A percentile compares a stretch with the other conserved stretches of the same genome.
Conservation (phyloP, 1,140 invertebrate species). For the Pachypsylla venusta region DNA sequence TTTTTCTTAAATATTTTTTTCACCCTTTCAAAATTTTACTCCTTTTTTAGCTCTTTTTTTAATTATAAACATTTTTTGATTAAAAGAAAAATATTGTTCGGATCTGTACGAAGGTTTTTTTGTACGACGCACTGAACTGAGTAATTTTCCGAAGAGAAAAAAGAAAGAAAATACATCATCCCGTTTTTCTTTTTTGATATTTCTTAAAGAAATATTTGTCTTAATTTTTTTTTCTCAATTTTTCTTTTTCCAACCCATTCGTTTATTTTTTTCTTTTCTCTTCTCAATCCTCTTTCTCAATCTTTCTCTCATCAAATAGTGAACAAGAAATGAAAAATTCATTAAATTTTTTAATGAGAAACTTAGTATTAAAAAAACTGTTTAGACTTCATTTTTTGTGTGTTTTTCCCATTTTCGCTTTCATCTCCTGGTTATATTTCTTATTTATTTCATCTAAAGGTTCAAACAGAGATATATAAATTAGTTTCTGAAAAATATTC, state of each 20-base stretch:
- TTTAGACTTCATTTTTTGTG: background rate
- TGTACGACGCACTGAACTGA: constrained; percentile 2
- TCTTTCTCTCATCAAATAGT: constrained; percentile 9
- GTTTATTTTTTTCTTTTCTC: constrained; percentile 6
- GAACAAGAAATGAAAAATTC: constrained; percentile 5
- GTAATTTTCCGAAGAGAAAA: background rate
- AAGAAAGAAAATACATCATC: background rate
- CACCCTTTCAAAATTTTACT: background rate
- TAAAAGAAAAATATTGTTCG: constrained; percentile 7
- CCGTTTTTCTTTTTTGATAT: background rate
- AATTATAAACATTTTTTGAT: constrained; percentile 10
- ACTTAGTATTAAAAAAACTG: constrained; percentile 5
- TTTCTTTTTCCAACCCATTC: too few species aligned
- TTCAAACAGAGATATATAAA: too few species aligned
- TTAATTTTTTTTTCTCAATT: constrained; percentile 8
- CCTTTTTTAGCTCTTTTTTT: constrained; percentile 7
- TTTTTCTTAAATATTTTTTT: background rate
- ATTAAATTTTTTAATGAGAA: constrained; percentile 7
- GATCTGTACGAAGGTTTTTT: too few species aligned
- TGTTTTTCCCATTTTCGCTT: constrained; percentile 7
- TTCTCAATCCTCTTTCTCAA: constrained; percentile 4
- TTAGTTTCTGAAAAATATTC: too few species aligned
- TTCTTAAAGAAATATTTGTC: constrained; percentile 7
- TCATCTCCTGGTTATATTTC: too few species aligned
- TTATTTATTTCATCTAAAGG: too few species aligned